Evolutionary conservation across 1,140 invertebrate genomes (phyloP), one percentile per base, ranked within the genome.

Genomic region (Colletes gigas): DNA sequence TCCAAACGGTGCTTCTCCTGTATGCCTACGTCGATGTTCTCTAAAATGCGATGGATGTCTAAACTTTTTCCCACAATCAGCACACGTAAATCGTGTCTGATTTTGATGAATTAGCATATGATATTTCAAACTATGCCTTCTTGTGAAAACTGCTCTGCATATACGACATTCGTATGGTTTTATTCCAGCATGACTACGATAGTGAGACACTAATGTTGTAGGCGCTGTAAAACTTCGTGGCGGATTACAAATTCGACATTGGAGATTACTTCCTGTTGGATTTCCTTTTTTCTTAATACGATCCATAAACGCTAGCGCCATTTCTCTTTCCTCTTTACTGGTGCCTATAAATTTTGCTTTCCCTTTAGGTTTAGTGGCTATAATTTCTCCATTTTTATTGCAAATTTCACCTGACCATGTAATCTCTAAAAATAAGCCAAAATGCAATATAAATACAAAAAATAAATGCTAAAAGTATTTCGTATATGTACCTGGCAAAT

Each of bases 51-150:
- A 96, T 4, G 95, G 95, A 90, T 96, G 95, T 54, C 95, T 92
- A 74, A 96, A 96, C 84, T 95, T 95, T 39, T 95, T 93, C 0
- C 94, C 94, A 88, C 95, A 96, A 85, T 95, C 95, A 14, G 91
- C 90, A 78, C 95, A 96, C 0, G 94, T 95, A 84, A 96, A 96
- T 21, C 95, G 92, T 12, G 95, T 96, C 88, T 95, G 94, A 91
- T 96, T 96, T 83, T 94, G 94, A 87, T 96, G 95, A 82, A 96
- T 96, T 57, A 96, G 85, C 94, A 95, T 95, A 85, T 96, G 95
- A 87, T 96, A 96, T 78, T 96, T 96, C 17, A 96, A 92, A 66
- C 95, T 95, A 87, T 96, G 95, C 74, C 96, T 94, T 50, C 95
- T 89, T 0, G 95, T 96, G 84, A 96, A 96, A 55, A 95, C 95